Evolutionary conservation across 2,888 invertebrate species (phyloP), one percentile per base, ranked within the genome.

Genomic region (Polyommatus icarus): DNA sequence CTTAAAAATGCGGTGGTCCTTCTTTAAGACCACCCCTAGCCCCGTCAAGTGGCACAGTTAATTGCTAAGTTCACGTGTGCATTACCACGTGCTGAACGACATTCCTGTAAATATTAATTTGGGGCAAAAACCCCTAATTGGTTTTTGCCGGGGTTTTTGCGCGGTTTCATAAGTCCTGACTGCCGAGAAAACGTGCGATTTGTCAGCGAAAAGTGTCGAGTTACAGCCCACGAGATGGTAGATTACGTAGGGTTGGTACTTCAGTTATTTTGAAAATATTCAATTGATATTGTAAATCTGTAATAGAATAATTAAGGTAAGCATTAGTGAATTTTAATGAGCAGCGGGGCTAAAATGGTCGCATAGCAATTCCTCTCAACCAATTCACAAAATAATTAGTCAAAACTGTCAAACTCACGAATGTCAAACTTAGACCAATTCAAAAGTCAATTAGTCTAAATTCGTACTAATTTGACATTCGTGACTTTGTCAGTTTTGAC

Each of bases 161-260:
- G 87, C 85, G 84, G 84, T 85, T 85, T 85, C 87, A 86, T 87
- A 86, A 86, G 87, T 85, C 10, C 85, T 87, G 87, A 90, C 86
- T 89, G 86, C 87, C 85, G 87, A 90, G 90, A 91, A 92, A 93
- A 93, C 91, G 92, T 93, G 93, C 89, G 89, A 89, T 92, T 92
- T 93, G 93, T 93, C 93, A 93, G 87, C 76, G 91, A 87, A 93
- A 93, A 93, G 94, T 94, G 94, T 94, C 93, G 93, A 92, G 92
- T 94, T 93, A 93, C 94, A 86, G 90, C 88, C 92, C 92, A 91
- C 92, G 91, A 93, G 93, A 92, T 92, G 87, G 83, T 32, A 89
- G 92, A 93, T 93, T 91, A 87, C 80, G 72, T 84, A 93, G 92
- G 93, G 93, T 79, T 93, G 91, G 10, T 82, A 80, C 83, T 57